Evolutionary conservation across 2,113 vertebrate species (phyloP).

Genomic region (Ochotona princeps): DNA sequence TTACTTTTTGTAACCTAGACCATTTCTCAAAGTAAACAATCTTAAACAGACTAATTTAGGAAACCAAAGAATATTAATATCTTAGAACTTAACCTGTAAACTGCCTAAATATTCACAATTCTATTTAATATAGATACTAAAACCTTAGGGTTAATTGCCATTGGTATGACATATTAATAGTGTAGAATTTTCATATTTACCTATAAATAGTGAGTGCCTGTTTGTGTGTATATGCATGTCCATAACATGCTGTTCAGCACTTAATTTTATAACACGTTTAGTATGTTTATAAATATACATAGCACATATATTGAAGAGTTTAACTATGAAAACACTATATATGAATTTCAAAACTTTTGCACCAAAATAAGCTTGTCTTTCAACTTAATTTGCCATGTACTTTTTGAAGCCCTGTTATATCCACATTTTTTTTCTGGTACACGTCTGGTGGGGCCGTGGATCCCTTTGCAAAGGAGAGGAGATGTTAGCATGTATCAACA

Average conservation of each 20-base stretch:
- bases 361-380: no score
- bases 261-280: constrained; percentile 7
- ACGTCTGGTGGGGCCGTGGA: constrained; percentile 29
- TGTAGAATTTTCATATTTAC: constrained; percentile 13
- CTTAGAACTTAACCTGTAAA: constrained; percentile 3
- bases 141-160: constrained; percentile 34
- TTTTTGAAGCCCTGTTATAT: no score
- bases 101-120: neutral
- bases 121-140: constrained; percentile 29
- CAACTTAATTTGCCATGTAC: no score
- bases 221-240: neutral
- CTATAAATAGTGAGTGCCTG: neutral
- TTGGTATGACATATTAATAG: constrained; percentile 15
- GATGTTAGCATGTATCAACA: neutral
- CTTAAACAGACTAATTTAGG: neutral
- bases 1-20: constrained; percentile 39
- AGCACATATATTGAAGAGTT: neutral
- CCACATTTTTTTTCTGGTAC: neutral
- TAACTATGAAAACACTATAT: no score
- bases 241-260: neutral
- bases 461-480: constrained; percentile 55
- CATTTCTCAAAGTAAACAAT: constrained; percentile 51
- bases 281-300: neutral
- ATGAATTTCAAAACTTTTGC: no score
- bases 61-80: constrained; percentile 10